Percentiles rank a stretch among this genome's conserved stretches.
Evolutionary conservation across 2,113 vertebrate species (phyloP).

Genomic region (Falco punctatus): DNA sequence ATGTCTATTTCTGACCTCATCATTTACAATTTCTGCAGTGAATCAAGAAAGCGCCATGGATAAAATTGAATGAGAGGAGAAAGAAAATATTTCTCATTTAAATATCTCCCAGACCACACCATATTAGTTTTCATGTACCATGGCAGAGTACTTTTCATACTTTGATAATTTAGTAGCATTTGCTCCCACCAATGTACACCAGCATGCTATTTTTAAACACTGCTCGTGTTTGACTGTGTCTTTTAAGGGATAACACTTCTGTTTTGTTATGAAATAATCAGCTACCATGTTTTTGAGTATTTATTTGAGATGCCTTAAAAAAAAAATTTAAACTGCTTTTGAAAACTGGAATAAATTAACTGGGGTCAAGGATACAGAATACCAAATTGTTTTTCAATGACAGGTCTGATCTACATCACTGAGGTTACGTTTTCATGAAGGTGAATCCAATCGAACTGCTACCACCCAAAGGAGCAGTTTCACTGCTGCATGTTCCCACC

Average conservation of each 20-base stretch:
- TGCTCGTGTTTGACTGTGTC: neutral
- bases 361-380: neutral
- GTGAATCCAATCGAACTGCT: neutral
- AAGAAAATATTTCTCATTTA: neutral
- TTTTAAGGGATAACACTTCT: neutral
- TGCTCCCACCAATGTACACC: neutral
- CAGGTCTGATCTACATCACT: neutral
- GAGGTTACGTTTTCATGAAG: neutral
- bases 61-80: neutral
- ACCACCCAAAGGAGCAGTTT: neutral
- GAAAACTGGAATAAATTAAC: neutral
- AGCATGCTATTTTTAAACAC: neutral
- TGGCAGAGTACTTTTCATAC: neutral
- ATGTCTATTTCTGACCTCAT: neutral
- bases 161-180: neutral
- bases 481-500: neutral
- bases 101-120: neutral
- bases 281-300: neutral
- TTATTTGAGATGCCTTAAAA: neutral
- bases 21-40: neutral
- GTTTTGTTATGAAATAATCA: neutral
- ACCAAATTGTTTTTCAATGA: neutral
- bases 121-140: neutral
- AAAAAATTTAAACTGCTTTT: neutral
- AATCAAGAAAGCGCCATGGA: neutral